A percentile compares a stretch with the other conserved stretches of the same genome.
These are phyloP conservation scores for Prietella phreatophila DNA, from an alignment of 2,113 vertebrate genomes.

Conservation along the genomic window DNA sequence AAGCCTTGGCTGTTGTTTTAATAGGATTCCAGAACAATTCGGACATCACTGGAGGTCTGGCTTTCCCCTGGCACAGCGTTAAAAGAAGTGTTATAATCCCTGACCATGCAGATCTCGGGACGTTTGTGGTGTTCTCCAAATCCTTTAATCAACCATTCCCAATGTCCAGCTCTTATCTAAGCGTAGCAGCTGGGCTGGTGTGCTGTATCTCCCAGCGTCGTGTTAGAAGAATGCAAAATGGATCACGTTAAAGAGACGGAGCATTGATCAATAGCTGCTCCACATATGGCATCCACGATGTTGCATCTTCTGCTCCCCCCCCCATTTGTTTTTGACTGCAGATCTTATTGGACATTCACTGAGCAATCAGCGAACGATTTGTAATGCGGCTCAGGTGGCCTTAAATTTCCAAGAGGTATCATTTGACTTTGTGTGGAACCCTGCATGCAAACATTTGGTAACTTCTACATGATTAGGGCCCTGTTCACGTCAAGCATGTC, in stretches of 20 bases:
- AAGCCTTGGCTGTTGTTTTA: slow-evolving; percentile 24
- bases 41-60: slow-evolving; percentile 14
- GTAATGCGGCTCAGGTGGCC: slow-evolving; percentile 12
- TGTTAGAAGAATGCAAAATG: slow-evolving; percentile 39
- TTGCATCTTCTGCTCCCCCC: neutral
- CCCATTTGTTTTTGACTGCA: neutral
- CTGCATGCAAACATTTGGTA: slow-evolving; percentile 6
- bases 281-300: slow-evolving; percentile 20
- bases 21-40: slow-evolving; percentile 37
- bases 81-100: slow-evolving; percentile 35
- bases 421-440: neutral
- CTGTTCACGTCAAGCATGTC: slow-evolving; percentile 27
- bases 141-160: slow-evolving; percentile 38
- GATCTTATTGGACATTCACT: neutral
- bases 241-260: slow-evolving; percentile 24
- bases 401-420: slow-evolving; percentile 12
- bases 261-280: slow-evolving; percentile 22
- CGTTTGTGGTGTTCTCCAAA: slow-evolving; percentile 11
- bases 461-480: slow-evolving; percentile 24
- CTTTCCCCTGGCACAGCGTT: slow-evolving; percentile 18
- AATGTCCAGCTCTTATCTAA: slow-evolving; percentile 42
- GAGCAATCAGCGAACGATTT: slow-evolving; percentile 17
- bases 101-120: slow-evolving; percentile 38
- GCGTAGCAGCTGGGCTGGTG: slow-evolving; percentile 26
- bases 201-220: slow-evolving; percentile 11